Evolutionary conservation across 2,797 vertebrate species (phyloP), one percentile per base, ranked within the genome.

Genomic region (Myripristis jacobus): DNA sequence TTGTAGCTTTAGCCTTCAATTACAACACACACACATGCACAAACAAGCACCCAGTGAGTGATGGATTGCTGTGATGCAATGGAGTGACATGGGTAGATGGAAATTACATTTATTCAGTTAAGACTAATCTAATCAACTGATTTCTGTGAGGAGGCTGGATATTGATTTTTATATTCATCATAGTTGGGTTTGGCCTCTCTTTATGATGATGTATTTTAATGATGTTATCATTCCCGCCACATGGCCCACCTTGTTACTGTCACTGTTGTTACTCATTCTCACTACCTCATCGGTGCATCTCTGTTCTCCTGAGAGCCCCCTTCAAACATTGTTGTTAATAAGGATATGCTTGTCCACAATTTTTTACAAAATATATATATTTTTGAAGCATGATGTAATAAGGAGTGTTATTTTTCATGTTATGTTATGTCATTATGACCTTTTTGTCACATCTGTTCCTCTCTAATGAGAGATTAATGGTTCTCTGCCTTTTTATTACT

Each of bases 71-170:
- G 59, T 50, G 51, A 72, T 77, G 46, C 36, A 70, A 68, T 19
- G 63, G 61, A 66, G 57, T 38, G 79, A 46, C 68, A 52, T 16
- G 27, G 36, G 69, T 57, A 77, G 71, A 84, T 81, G 52, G 75
- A 88, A 89, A 88, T 84, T 19, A 41, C 66, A 81, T 89, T 77
- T 74, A 77, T 86, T 86, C 27, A 50, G 70, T 87, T 68, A 78
- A 65, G 58, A 19, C 11, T 90, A 90, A 92, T 90, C 86, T 18
- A 80, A 81, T 90, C 58, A 66, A 60, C 48, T 50, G 64, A 74
- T 81, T 81, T 72, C 60, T 79, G 46, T 56, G 25, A 75, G 56
- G 67, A 80, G 46, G 53, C 19, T 44, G 16, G 34, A 57, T 74
- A 88, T 82, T 52, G 78, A 89, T 87, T 75, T 51, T 12, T 31